These are phyloP conservation scores for Crambe crambe DNA, from an alignment of 37 sponge, comb jelly and placozoan species.

Conservation along the genomic window DNA sequence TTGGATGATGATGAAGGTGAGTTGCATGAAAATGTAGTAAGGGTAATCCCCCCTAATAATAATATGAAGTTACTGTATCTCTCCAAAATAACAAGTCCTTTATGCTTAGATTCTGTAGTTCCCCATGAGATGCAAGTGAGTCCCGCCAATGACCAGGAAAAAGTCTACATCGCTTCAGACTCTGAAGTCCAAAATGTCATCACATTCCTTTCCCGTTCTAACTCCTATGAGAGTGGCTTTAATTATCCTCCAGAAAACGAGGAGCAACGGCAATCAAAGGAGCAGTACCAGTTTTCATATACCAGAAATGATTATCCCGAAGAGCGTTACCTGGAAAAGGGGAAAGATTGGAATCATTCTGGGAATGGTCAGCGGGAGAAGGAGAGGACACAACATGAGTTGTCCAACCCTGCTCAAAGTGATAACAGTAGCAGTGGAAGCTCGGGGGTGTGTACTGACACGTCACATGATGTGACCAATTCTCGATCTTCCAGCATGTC, in stretches of 20 bases:
- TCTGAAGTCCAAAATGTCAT: slow-evolving; percentile 37
- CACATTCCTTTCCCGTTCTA: slow-evolving; percentile 16
- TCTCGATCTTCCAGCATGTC: slow-evolving; percentile 24
- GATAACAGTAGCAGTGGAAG: slow-evolving; percentile 17
- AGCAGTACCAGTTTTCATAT: slow-evolving; percentile 3
- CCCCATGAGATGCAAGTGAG: slow-evolving; percentile 12
- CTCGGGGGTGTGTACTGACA: neutral
- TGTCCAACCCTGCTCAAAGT: neutral
- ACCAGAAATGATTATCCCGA: neutral
- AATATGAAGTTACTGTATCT: no score
- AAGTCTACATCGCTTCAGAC: slow-evolving; percentile 27
- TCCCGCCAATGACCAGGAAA: neutral
- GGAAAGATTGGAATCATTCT: neutral
- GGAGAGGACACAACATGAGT: no score
- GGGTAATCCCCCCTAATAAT: neutral
- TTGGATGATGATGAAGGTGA: neutral
- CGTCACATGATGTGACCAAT: neutral
- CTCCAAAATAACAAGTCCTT: slow-evolving; percentile 4
- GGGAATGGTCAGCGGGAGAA: neutral
- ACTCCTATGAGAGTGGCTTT: neutral
- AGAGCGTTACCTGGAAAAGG: no score
- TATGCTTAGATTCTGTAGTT: neutral
- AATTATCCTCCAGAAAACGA: neutral
- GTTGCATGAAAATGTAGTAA: neutral
- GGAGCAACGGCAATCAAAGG: neutral